Conservation (phyloP, 2,888 invertebrate genomes). For the Acleris emargana region DNA sequence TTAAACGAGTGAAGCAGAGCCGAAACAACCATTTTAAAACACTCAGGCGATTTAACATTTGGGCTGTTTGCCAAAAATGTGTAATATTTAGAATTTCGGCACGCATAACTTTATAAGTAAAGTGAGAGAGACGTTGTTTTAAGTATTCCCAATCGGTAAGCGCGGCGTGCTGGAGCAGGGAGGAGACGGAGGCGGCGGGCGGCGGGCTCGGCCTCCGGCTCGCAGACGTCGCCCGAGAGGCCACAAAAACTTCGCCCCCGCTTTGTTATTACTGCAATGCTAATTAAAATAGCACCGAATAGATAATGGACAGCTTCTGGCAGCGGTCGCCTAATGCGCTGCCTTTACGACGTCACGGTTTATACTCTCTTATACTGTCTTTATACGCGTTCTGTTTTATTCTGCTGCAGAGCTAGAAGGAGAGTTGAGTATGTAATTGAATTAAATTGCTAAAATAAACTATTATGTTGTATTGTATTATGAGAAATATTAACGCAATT, state of each 20-base stretch:
- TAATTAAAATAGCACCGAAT: constrained; percentile 82
- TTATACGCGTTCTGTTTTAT: constrained; percentile 67
- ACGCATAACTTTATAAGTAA: constrained; percentile 62
- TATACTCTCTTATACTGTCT: constrained; percentile 78
- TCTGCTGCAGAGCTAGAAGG: not conserved
- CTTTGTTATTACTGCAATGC: constrained; percentile 78
- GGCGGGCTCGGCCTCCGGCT: constrained; percentile 45
- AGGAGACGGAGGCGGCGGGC: constrained; percentile 50
- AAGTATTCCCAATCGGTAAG: constrained; percentile 64
- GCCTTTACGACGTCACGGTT: constrained; percentile 81
- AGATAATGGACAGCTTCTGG: constrained; percentile 80
- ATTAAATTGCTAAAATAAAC: no score
- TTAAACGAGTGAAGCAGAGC: constrained; percentile 30
- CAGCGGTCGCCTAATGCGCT: constrained; percentile 76
- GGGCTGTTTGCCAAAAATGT: constrained; percentile 51
- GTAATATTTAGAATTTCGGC: constrained; percentile 62
- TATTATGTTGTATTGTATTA: not conserved
- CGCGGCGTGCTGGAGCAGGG: constrained; percentile 43
- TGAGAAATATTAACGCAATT: constrained; percentile 4
- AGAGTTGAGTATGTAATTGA: not conserved
- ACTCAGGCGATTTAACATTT: constrained; percentile 43
- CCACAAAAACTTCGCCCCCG: constrained; percentile 77
- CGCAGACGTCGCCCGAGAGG: constrained; percentile 66
- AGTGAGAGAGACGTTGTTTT: constrained; percentile 66
- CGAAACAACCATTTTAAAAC: constrained; percentile 32